phyloP scores from a whole-genome alignment of 2,113 vertebrate genomes.

The Bagarius yarrelli region DNA sequence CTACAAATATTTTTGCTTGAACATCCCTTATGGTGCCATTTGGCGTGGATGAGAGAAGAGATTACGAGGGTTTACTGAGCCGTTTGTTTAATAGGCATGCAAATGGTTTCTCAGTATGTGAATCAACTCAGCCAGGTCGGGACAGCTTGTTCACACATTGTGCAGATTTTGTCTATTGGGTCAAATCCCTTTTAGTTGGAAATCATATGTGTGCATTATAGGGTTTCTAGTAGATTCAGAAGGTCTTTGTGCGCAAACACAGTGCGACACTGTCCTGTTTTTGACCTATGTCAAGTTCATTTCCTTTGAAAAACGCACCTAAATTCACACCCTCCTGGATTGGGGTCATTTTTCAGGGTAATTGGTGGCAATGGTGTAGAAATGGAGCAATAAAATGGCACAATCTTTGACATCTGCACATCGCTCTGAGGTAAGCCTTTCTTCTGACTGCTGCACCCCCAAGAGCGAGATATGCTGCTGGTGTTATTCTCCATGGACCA shows the following conservation, averaged over 20 bases:
- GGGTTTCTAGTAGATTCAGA: conserved; percentile 28
- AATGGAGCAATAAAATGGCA: conserved; percentile 65
- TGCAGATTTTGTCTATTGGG: conserved; percentile 28
- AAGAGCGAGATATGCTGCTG: conserved; percentile 63
- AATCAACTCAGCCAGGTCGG: conserved; percentile 15
- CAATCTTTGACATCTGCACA: conserved; percentile 62
- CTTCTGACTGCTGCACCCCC: conserved; percentile 63
- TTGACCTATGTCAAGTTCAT: conserved; percentile 7
- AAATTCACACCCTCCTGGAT: conserved; percentile 27
- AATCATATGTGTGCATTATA: conserved; percentile 32
- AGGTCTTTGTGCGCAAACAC: neutral
- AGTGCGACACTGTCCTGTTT: neutral
- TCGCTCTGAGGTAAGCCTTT: conserved; percentile 58
- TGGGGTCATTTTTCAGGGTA: conserved; percentile 62
- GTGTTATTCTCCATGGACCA: conserved; percentile 67
- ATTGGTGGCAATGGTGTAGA: conserved; percentile 71
- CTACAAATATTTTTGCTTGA: conserved; percentile 62
- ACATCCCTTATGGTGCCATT: conserved; percentile 56
- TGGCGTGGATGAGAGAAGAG: conserved; percentile 69
- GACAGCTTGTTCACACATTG: conserved; percentile 27
- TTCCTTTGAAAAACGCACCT: neutral
- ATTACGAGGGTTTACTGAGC: conserved; percentile 72
- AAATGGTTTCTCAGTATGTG: conserved; percentile 23
- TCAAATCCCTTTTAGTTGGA: conserved; percentile 4
- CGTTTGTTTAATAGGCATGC: conserved; percentile 67